Evolutionary conservation across 2,888 invertebrate genomes (phyloP).

Genomic region (Anthophora plumipes): DNA sequence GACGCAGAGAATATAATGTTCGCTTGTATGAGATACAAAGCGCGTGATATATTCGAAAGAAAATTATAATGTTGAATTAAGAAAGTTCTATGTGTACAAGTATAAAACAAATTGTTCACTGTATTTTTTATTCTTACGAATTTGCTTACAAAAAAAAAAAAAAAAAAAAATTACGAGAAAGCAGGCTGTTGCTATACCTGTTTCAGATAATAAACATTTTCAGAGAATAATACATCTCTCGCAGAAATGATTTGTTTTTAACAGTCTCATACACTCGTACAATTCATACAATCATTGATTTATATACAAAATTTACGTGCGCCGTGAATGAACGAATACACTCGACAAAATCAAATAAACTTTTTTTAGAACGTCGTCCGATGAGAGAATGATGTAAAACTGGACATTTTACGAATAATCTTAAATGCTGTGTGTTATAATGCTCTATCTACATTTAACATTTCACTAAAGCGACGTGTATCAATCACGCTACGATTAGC

Average conservation of each 20-base stretch:
- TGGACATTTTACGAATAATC: too few relatives aligned
- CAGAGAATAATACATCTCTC: slow-evolving; percentile 6
- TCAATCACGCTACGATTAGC: slow-evolving; percentile 35
- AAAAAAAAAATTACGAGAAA: too few relatives aligned
- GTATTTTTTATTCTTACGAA: slow-evolving; percentile 41
- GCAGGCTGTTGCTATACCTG: slow-evolving; percentile 1
- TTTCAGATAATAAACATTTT: slow-evolving; percentile 7
- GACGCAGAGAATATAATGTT: neutral
- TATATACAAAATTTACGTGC: neutral
- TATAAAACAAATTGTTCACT: slow-evolving; percentile 22
- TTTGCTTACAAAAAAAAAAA: slow-evolving; percentile 42
- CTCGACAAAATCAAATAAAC: too few relatives aligned
- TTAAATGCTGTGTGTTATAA: neutral
- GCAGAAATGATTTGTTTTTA: slow-evolving; percentile 2
- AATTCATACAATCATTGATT: neutral
- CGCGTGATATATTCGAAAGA: too few relatives aligned
- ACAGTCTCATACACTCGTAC: neutral
- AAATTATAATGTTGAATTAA: neutral
- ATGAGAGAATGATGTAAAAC: too few relatives aligned
- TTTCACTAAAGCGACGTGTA: slow-evolving; percentile 5
- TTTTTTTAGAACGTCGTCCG: too few relatives aligned
- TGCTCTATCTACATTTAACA: slow-evolving; percentile 15
- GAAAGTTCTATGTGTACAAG: neutral
- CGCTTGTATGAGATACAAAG: too few relatives aligned
- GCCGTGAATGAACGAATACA: too few relatives aligned